Conservation (phyloP, 2,797 vertebrate species). For the Pangasius mekongensis region DNA sequence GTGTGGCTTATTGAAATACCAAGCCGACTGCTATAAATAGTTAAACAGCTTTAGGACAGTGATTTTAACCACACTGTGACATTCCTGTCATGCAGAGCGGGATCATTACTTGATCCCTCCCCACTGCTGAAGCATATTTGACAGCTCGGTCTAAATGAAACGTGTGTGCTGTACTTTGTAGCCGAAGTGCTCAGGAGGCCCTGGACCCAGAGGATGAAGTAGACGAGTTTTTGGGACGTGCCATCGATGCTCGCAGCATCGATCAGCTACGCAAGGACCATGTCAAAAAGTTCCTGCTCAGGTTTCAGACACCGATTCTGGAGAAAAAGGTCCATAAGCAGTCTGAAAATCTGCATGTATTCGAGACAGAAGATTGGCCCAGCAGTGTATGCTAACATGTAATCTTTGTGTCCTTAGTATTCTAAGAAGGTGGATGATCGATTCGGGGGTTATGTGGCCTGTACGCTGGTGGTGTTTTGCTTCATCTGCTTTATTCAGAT, state of each 20-base stretch:
- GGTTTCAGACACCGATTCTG: slow-evolving; percentile 87
- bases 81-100: slow-evolving; percentile 64
- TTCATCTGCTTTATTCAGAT: slow-evolving; percentile 90
- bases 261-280: slow-evolving; percentile 96
- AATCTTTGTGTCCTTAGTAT: slow-evolving; percentile 76
- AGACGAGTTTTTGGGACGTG: slow-evolving; percentile 92
- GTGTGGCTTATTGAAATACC: slow-evolving; percentile 34
- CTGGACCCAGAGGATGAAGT: slow-evolving; percentile 94
- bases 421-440: slow-evolving; percentile 93
- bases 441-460: slow-evolving; percentile 90
- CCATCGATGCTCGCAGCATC: slow-evolving; percentile 95
- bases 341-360: not conserved
- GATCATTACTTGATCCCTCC: slow-evolving; percentile 61
- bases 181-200: slow-evolving; percentile 89
- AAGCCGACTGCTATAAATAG: slow-evolving; percentile 39
- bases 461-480: slow-evolving; percentile 88
- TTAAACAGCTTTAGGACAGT: slow-evolving; percentile 42
- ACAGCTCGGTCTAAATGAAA: slow-evolving; percentile 30
- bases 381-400: not conserved
- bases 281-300: slow-evolving; percentile 93
- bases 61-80: slow-evolving; percentile 56
- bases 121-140: slow-evolving; percentile 44
- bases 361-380: not conserved
- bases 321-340: slow-evolving; percentile 86
- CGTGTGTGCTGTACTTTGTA: slow-evolving; percentile 55